Conservation (phyloP, 2,113 vertebrate genomes). For the Pungitius pungitius region DNA sequence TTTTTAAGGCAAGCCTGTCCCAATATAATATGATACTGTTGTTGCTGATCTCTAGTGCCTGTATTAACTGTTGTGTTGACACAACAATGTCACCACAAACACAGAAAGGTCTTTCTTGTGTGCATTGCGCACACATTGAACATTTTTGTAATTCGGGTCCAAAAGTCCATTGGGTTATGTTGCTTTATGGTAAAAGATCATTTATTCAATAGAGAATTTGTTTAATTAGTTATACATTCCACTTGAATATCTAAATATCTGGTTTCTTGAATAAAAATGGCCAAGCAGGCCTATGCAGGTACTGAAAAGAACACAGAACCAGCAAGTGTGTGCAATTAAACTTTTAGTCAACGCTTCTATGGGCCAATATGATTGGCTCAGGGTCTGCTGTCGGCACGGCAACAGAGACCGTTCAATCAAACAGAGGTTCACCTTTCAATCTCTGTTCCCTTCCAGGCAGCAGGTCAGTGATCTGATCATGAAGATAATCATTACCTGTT, state of each 20-base stretch:
- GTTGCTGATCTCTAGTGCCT: neutral
- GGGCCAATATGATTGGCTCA: neutral
- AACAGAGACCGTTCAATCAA: neutral
- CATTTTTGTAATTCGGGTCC: neutral
- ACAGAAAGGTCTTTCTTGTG: neutral
- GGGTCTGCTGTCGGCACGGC: slow-evolving; percentile 12
- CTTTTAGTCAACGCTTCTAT: slow-evolving; percentile 6
- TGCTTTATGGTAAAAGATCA: too few species aligned
- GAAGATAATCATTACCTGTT: too few species aligned
- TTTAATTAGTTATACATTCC: too few species aligned
- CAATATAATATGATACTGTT: too few species aligned
- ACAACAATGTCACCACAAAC: neutral
- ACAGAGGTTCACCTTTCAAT: neutral
- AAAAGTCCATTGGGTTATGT: neutral
- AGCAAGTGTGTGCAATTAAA: slow-evolving; percentile 7
- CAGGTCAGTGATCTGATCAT: neutral
- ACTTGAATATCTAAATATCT: too few species aligned
- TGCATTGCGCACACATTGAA: neutral
- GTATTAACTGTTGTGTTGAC: neutral
- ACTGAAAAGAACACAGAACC: neutral
- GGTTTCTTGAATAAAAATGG: too few species aligned
- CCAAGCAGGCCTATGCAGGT: too few species aligned
- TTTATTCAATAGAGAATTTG: too few species aligned
- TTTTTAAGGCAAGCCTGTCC: neutral
- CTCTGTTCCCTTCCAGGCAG: neutral